Conservation (phyloP, 2,797 vertebrate species). For the Phrynocephalus guinanensis region DNA sequence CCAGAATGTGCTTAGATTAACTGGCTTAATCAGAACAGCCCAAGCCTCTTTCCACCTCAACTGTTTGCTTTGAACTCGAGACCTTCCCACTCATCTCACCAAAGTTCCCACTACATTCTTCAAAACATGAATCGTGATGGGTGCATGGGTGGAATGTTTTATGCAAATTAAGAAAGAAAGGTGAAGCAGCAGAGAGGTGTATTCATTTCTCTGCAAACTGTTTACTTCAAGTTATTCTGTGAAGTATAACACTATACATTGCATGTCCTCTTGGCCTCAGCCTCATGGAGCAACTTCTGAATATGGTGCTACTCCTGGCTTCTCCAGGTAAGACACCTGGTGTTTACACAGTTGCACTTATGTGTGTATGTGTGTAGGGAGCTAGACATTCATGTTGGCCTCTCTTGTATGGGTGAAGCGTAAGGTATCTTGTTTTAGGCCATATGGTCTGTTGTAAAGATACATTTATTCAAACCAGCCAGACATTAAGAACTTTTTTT, state of each 20-base stretch:
- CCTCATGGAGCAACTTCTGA: conserved; percentile 5
- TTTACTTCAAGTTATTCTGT: not conserved
- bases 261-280: not conserved
- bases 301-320: not conserved
- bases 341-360: not conserved
- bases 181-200: not conserved
- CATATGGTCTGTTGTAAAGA: not conserved
- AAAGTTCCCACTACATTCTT: not conserved
- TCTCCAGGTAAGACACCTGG: conserved; percentile 2
- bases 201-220: conserved; percentile 11
- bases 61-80: not conserved
- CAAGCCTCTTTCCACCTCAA: not conserved
- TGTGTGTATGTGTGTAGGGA: not conserved
- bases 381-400: not conserved
- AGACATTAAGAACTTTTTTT: not conserved
- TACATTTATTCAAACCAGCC: not conserved
- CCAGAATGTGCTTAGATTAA: not conserved
- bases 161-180: not conserved
- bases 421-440: not conserved
- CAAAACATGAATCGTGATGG: not conserved
- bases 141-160: not conserved
- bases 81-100: not conserved
- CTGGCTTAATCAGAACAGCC: not conserved
- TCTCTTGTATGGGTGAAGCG: not conserved
- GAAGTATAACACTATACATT: not conserved